Percentiles rank a stretch among this genome's conserved stretches.
phyloP scores from a whole-genome alignment of 2,888 invertebrate species.

The Acronicta psi region DNA sequence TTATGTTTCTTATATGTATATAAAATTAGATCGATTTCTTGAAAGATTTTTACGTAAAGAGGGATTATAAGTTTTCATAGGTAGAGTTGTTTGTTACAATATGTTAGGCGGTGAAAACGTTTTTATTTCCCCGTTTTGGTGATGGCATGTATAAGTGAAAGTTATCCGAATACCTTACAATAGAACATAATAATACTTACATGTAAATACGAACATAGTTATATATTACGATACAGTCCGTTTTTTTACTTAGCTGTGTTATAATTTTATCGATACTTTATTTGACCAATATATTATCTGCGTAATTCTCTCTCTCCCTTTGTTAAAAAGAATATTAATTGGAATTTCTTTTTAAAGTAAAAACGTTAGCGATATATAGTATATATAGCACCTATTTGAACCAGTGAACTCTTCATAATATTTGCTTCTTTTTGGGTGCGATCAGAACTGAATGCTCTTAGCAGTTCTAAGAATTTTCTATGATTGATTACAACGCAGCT shows the following conservation, averaged over 20 bases:
- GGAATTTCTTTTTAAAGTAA: too few species aligned
- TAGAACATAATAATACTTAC: slow-evolving; percentile 21
- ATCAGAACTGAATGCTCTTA: too few species aligned
- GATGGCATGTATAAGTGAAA: slow-evolving; percentile 56
- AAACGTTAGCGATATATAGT: too few species aligned
- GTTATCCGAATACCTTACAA: slow-evolving; percentile 35
- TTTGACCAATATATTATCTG: not conserved
- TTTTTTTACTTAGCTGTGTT: not conserved
- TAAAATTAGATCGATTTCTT: too few species aligned
- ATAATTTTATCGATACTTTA: not conserved
- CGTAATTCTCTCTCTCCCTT: too few species aligned
- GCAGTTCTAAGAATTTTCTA: not conserved
- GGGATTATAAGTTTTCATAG: too few species aligned
- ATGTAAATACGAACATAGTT: slow-evolving; percentile 41
- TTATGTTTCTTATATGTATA: too few species aligned
- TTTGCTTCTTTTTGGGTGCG: too few species aligned
- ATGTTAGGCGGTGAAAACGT: slow-evolving; percentile 34
- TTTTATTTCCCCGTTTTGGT: slow-evolving; percentile 40
- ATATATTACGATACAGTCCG: not conserved
- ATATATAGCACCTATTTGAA: too few species aligned
- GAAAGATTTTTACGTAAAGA: too few species aligned
- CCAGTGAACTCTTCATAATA: too few species aligned
- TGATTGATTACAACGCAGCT: not conserved
- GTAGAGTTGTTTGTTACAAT: not conserved
- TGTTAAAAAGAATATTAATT: too few species aligned